phyloP scores from a whole-genome alignment of 2,888 invertebrate species.

The Drosophila macrospina region DNA sequence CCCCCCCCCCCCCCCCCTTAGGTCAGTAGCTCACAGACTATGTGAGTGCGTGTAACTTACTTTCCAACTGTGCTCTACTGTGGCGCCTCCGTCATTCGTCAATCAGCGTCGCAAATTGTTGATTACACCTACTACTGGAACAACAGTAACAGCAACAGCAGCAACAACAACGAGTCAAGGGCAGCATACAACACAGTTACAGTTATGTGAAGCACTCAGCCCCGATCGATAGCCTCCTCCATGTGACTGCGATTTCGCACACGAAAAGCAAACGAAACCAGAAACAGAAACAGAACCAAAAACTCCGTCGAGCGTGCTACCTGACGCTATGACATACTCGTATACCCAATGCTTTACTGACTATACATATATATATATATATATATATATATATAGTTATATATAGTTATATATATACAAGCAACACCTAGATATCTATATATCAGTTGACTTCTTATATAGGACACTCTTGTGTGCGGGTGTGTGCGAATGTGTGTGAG shows the following conservation, averaged over 20 bases:
- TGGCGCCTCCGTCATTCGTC: constrained; percentile 65
- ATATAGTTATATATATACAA: constrained; percentile 16
- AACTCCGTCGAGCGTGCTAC: constrained; percentile 46
- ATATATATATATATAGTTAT: constrained; percentile 20
- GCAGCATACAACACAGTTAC: constrained; percentile 60
- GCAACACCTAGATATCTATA: constrained; percentile 37
- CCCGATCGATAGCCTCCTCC: constrained; percentile 58
- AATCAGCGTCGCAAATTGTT: constrained; percentile 80
- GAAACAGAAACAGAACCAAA: constrained; percentile 47
- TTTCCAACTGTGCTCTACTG: constrained; percentile 14
- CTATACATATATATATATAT: constrained; percentile 14
- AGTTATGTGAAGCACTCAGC: constrained; percentile 61
- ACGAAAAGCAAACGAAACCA: constrained; percentile 69
- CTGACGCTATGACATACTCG: constrained; percentile 52
- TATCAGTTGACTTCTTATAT: constrained; percentile 48
- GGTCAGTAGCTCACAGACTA: constrained; percentile 18
- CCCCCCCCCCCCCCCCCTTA: background rate
- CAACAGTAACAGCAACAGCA: constrained; percentile 46
- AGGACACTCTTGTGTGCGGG: constrained; percentile 32
- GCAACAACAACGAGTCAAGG: constrained; percentile 66
- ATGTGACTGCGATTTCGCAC: constrained; percentile 73
- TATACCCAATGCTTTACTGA: constrained; percentile 36
- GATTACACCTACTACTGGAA: constrained; percentile 75
- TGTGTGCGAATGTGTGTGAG: constrained; percentile 15
- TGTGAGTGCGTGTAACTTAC: constrained; percentile 48